These are phyloP conservation scores for Acronicta psi DNA, from an alignment of 2,888 invertebrate genomes.

Conservation along the genomic window DNA sequence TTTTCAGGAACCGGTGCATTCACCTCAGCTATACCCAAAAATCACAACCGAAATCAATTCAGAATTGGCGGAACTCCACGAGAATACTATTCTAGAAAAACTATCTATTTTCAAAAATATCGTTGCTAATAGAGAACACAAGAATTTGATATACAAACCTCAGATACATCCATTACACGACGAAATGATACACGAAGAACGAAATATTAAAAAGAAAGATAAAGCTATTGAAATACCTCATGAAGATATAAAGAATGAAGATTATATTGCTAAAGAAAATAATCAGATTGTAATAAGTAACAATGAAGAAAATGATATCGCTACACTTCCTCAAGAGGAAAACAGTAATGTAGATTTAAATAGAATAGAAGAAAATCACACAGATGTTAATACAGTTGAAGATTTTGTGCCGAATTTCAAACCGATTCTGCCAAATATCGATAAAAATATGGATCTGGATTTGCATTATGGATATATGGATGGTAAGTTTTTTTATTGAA, in stretches of 20 bases:
- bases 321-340: constrained; percentile 6
- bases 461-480: constrained; percentile 70
- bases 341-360: background rate
- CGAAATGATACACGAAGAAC: constrained; percentile 70
- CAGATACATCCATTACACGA: constrained; percentile 82
- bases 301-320: constrained; percentile 11
- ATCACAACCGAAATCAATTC: constrained; percentile 30
- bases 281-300: background rate
- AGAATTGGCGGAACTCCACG: constrained; percentile 62
- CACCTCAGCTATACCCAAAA: constrained; percentile 51
- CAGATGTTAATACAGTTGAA: constrained; percentile 7
- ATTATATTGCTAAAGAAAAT: constrained; percentile 12
- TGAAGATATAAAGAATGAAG: constrained; percentile 5
- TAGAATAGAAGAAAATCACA: constrained; percentile 7
- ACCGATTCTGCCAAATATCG: constrained; percentile 73
- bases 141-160: constrained; percentile 69
- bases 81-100: constrained; percentile 74
- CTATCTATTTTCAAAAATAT: constrained; percentile 80
- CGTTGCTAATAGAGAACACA: constrained; percentile 68
- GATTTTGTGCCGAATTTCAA: constrained; percentile 65
- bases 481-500: constrained; percentile 28
- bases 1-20: constrained; percentile 74
- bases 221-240: constrained; percentile 59
- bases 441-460: constrained; percentile 61
- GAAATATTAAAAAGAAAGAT: constrained; percentile 82